Evolutionary conservation across 2,797 vertebrate genomes (phyloP).

Genomic region (Hapalemur alaotrensis): DNA sequence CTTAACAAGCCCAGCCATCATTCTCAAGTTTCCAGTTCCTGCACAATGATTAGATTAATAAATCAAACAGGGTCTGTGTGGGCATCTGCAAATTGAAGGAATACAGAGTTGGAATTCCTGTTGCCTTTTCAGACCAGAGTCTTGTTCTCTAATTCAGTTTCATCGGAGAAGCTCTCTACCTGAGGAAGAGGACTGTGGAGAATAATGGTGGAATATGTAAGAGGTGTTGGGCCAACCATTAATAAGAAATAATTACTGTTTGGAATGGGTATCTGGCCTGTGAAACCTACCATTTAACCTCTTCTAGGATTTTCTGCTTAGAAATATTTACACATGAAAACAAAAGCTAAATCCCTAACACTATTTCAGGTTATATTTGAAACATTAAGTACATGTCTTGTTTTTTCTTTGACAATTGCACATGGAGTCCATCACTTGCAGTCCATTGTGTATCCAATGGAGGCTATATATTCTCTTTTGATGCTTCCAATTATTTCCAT

Average conservation of each 20-base stretch:
- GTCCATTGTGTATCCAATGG: not conserved
- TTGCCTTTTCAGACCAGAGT: not conserved
- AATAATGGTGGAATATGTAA: not conserved
- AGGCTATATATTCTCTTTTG: not conserved
- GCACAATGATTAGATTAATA: not conserved
- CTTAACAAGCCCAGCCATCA: not conserved
- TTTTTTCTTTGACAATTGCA: not conserved
- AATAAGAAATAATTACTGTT: not conserved
- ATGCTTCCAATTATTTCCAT: not conserved
- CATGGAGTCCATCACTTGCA: not conserved
- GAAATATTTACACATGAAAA: not conserved
- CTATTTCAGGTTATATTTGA: not conserved
- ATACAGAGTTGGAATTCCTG: not conserved
- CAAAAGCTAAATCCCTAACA: not conserved
- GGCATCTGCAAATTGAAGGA: not conserved
- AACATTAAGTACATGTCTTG: not conserved
- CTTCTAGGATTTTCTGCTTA: not conserved
- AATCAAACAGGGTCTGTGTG: not conserved
- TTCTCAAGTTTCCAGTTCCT: not conserved
- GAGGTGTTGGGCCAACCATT: not conserved
- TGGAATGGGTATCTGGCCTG: not conserved
- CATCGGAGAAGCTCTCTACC: not conserved
- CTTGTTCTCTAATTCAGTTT: not conserved
- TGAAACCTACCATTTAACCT: not conserved
- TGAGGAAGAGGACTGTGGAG: not conserved